Base-by-base conservation (phyloP, 2,888 invertebrate genomes). In the Apomyelois bistriatella region DNA sequence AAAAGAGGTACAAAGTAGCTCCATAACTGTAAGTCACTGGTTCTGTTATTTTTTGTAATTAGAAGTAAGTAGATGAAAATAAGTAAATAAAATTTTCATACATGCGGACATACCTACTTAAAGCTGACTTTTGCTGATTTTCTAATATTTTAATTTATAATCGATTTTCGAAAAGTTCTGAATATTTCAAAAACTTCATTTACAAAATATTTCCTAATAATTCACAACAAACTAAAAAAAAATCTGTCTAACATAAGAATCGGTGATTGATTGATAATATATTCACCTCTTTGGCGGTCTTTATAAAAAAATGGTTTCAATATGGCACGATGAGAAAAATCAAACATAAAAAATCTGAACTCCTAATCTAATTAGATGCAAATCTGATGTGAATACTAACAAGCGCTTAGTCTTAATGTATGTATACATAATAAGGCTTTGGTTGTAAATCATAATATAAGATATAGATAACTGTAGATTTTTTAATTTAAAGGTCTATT, bases 351-450 rank as follows among this genome's bases (percentile, higher is more conserved):
- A 32, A 32, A 32, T 9, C 8, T 32, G 10, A 32, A 32, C 10
- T 32, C 2, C 49, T 40, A 50, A 52, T 65, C 69, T 74, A 79
- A 87, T 84, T 77, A 83, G 79, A 88, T 88, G 88, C 79, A 87
- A 86, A 88, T 87, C 79, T 76, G 66, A 63, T 60, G 65, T 76
- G 84, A 79, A 85, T 83, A 74, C 83, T 85, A 88, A 87, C 85
- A 81, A 86, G 85, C 70, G 70, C 67, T 79, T 77, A 74, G 62
- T 66, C 65, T 72, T 70, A 70, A 64, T 69, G 74, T 64, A 22
- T 69, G 74, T 64, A 22, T 22, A 22, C 5, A 22, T 3, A 22
- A 22, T 22, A 22, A 22, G 22, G 22, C 22, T 67, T 65, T 69
- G 61, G 61, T 63, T 57, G 80, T 90, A 89, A 89, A 90, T 89